phyloP scores from a whole-genome alignment of 2,797 vertebrate genomes.

The Peromyscus aztecus region DNA sequence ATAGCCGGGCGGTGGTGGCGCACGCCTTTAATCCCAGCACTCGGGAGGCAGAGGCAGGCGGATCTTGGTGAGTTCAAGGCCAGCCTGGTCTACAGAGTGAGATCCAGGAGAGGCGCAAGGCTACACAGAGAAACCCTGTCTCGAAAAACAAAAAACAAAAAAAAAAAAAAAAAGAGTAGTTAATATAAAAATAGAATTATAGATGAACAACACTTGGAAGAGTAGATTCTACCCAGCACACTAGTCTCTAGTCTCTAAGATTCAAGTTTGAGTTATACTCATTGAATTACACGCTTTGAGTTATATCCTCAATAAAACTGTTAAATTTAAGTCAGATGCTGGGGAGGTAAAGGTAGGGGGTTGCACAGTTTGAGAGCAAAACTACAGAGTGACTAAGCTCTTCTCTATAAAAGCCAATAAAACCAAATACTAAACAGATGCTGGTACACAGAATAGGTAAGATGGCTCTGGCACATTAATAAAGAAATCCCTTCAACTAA shows the following conservation, averaged over 20 bases:
- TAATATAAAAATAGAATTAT: constrained; percentile 55
- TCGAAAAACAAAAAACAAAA: too few species aligned
- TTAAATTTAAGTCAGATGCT: constrained; percentile 28
- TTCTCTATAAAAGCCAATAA: constrained; percentile 58
- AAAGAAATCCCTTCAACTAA: constrained; percentile 68
- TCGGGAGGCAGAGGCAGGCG: too few species aligned
- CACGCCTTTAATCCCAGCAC: too few species aligned
- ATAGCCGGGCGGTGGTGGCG: too few species aligned
- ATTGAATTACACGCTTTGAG: neutral
- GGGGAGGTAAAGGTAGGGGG: too few species aligned
- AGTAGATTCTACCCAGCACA: constrained; percentile 33
- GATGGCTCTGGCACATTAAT: constrained; percentile 67
- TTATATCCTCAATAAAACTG: constrained; percentile 21
- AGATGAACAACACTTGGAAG: neutral
- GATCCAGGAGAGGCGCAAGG: too few species aligned
- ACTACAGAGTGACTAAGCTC: constrained; percentile 54
- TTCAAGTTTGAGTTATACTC: constrained; percentile 26
- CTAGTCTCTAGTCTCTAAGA: constrained; percentile 52
- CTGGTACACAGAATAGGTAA: constrained; percentile 9
- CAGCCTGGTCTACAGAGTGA: too few species aligned
- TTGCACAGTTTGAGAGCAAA: constrained; percentile 46
- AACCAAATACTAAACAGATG: constrained; percentile 48
- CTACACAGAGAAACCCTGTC: too few species aligned
- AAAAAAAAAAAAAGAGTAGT: too few species aligned
- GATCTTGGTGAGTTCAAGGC: too few species aligned